Conservation (phyloP, 1,140 invertebrate genomes). For the Eufriesea mexicana region DNA sequence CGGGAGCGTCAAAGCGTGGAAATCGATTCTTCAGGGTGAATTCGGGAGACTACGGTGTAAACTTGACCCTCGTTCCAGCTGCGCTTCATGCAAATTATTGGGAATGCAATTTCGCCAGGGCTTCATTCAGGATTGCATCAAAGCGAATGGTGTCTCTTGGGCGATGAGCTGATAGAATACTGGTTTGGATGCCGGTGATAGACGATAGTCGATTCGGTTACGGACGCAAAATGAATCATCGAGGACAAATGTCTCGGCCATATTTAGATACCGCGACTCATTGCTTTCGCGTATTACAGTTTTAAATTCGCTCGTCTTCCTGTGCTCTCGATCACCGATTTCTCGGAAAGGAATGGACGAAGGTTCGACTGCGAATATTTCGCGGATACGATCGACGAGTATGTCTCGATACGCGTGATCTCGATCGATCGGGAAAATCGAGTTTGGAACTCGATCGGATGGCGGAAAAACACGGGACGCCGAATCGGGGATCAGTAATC, state of each 20-base stretch:
- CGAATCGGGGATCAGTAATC: neutral
- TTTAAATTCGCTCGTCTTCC: too few species aligned
- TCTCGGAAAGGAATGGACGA: too few species aligned
- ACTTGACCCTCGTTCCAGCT: neutral
- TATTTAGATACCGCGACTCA: neutral
- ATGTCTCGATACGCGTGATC: too few species aligned
- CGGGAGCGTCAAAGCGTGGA: neutral
- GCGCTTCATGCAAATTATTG: conserved; percentile 41
- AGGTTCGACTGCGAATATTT: too few species aligned
- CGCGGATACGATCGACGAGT: too few species aligned
- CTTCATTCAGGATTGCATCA: conserved; percentile 9
- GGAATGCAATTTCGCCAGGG: conserved; percentile 13
- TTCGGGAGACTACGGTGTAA: neutral
- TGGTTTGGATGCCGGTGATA: neutral
- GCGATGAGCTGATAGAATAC: neutral
- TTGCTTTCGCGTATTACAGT: too few species aligned
- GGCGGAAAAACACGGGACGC: neutral
- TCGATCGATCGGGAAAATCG: neutral
- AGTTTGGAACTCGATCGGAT: neutral
- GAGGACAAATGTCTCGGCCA: neutral
- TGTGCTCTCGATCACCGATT: too few species aligned
- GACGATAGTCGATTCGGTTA: neutral
- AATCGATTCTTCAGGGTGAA: neutral
- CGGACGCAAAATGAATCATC: neutral
- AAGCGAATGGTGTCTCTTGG: conserved; percentile 9